These are phyloP conservation scores for Hirundichthys speculiger DNA, from an alignment of 2,113 vertebrate species.

Conservation along the genomic window DNA sequence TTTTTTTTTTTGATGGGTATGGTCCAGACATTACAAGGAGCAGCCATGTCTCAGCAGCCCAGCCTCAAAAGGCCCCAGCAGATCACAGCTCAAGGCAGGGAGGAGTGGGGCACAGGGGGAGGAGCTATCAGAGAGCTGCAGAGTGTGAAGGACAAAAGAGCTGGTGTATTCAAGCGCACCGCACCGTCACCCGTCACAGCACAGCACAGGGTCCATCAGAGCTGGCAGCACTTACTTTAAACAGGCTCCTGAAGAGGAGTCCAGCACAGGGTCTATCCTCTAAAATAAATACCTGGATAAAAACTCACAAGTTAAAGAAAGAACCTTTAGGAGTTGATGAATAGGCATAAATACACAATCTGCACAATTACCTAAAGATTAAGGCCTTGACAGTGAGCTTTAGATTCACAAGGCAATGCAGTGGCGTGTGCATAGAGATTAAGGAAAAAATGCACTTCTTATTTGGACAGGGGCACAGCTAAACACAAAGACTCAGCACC, in stretches of 20 bases:
- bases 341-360: slow-evolving; percentile 13
- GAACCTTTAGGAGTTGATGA: slow-evolving; percentile 18
- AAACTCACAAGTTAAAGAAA: slow-evolving; percentile 13
- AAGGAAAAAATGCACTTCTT: neutral
- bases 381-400: slow-evolving; percentile 4
- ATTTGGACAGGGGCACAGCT: neutral
- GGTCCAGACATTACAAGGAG: slow-evolving; percentile 71
- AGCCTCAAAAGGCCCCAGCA: slow-evolving; percentile 76
- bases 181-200: slow-evolving; percentile 81
- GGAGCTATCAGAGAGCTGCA: slow-evolving; percentile 83
- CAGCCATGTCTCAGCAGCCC: slow-evolving; percentile 72
- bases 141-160: slow-evolving; percentile 88
- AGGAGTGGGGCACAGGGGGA: slow-evolving; percentile 74
- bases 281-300: slow-evolving; percentile 39
- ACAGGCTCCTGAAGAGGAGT: slow-evolving; percentile 67
- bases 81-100: slow-evolving; percentile 80
- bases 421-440: neutral
- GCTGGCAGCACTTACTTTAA: slow-evolving; percentile 76
- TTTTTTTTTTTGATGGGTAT: slow-evolving; percentile 62
- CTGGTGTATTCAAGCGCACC: slow-evolving; percentile 80
- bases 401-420: neutral
- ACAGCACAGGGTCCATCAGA: slow-evolving; percentile 79
- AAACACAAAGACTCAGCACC: neutral
- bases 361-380: slow-evolving; percentile 32
- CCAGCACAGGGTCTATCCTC: slow-evolving; percentile 51